Base-by-base conservation (phyloP, 2,888 invertebrate species). In the Melanargia galathea region DNA sequence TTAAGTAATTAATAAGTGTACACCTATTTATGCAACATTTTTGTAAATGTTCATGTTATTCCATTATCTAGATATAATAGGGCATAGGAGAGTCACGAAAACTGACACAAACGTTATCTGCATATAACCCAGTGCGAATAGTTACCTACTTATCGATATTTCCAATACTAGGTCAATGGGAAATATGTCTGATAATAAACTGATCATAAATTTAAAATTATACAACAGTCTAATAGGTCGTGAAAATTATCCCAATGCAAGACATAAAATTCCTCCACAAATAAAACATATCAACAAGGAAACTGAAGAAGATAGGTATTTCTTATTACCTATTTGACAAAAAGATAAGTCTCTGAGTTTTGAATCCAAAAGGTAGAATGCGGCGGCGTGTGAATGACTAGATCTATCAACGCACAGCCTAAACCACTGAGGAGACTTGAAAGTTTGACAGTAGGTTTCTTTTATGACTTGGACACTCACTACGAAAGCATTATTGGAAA, bases 161-260 rank as follows among this genome's bases (percentile, higher is more conserved):
- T 59, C 33, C 51, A 33, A 60, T 52, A 60, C 52, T 52, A 33
- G 60, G 52, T 52, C 52, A 60, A n/a, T 60, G n/a, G 20, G 18
- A 43, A 43, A 45, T 51, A 16, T 49, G n/a, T 16, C 38, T 30
- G 45, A 46, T 57, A 33, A 33, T 46, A 33, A 38, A 13, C 10
- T 18, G 22, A 33, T 51, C 6, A 35, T 43, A 13, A 16, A 43
- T 8, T 40, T 11, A 55, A 40, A 24, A 24, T 16, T n/a, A 40
- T 40, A n/a, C 24, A 40, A 55, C 38, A 16, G 40, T 26, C 16
- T 40, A 43, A 40, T 54, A 54, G 38, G 38, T 54, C 38, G 11
- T 22, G 3, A 54, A 54, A 54, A 22, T 20, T 20, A 38, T 54
- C 22, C 35, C 38, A 54, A 54, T 33, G 51, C 33, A 33, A 33